Base-by-base conservation (phyloP, 2,888 invertebrate species). In the Apoda limacodes region DNA sequence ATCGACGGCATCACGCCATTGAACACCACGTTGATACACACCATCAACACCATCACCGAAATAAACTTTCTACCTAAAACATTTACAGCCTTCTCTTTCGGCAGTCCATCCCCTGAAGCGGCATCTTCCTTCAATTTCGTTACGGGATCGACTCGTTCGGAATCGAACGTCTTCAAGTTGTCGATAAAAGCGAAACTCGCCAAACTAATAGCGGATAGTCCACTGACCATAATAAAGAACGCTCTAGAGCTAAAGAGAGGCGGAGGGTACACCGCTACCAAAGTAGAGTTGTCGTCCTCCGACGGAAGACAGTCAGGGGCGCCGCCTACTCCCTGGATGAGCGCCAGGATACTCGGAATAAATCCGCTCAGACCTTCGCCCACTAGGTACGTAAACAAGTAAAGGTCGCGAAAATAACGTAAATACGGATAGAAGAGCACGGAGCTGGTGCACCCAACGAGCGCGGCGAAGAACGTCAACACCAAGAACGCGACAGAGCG, bases 351-450 rank as follows among this genome's bases (percentile, higher is more conserved):
- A 52, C 92, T 90, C 2, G 95, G 93, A 36, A 93, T 47, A 45
- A 95, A 85, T 1, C 93, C 93, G 51, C 90, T 90, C 19, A 93
- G 66, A 0, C 91, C 90, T 70, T 93, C 92, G 9, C 93, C 93
- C 33, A 91, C 86, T 39, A 93, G 86, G 60, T 91, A 93, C 1
- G 92, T 91, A 2, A 88, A 85, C 43, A 95, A 76, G 57, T 93
- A 95, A 27, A 85, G 78, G 34, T 88, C 85, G 30, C 84, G 83
- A 57, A 89, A 92, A 45, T 87, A 80, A 14, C 87, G 85, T 85
- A 95, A 87, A 61, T 89, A 93, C 4, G 94, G 94, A 69, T 94
- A 87, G 58, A 92, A 95, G 7, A 93, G 76, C 34, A 95, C 91
- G 1, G 93, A 92, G 43, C 92, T 92, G 10, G 92, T 92, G 60